Percentiles rank a stretch among this genome's conserved stretches.
phyloP scores from a whole-genome alignment of 2,888 invertebrate genomes.

The Drosophila sordidula region DNA sequence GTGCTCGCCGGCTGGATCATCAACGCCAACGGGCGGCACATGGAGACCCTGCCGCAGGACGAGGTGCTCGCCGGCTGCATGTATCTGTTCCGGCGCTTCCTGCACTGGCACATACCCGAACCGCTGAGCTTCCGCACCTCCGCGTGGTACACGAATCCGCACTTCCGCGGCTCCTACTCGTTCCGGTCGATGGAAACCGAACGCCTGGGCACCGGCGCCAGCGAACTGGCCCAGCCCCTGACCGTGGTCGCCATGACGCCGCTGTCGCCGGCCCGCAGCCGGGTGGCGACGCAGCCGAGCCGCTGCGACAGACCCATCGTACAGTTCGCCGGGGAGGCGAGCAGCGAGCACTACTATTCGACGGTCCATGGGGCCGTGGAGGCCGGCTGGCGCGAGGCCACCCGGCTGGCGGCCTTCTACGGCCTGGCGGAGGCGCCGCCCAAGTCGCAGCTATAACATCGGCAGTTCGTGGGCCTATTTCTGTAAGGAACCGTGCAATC shows the following conservation, averaged over 20 bases:
- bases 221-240: slow-evolving; percentile 85
- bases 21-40: slow-evolving; percentile 87
- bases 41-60: slow-evolving; percentile 87
- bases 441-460: slow-evolving; percentile 80
- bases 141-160: slow-evolving; percentile 88
- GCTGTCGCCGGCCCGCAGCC: slow-evolving; percentile 63
- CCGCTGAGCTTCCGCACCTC: slow-evolving; percentile 85
- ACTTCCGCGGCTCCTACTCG: slow-evolving; percentile 89
- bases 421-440: slow-evolving; percentile 51
- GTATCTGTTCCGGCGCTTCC: slow-evolving; percentile 83
- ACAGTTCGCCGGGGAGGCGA: slow-evolving; percentile 90
- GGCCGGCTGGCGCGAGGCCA: slow-evolving; percentile 90
- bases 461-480: slow-evolving; percentile 19
- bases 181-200: slow-evolving; percentile 87
- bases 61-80: slow-evolving; percentile 83
- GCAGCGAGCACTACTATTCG: slow-evolving; percentile 88
- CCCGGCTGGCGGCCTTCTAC: slow-evolving; percentile 86
- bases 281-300: slow-evolving; percentile 55
- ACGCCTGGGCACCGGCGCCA: slow-evolving; percentile 86
- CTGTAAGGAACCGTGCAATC: slow-evolving; percentile 19
- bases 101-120: slow-evolving; percentile 82
- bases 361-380: slow-evolving; percentile 91
- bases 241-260: slow-evolving; percentile 84
- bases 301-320: slow-evolving; percentile 86
- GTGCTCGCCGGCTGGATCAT: slow-evolving; percentile 90